phyloP scores from a whole-genome alignment of 2,888 invertebrate species.

The Aleiodes testaceus region DNA sequence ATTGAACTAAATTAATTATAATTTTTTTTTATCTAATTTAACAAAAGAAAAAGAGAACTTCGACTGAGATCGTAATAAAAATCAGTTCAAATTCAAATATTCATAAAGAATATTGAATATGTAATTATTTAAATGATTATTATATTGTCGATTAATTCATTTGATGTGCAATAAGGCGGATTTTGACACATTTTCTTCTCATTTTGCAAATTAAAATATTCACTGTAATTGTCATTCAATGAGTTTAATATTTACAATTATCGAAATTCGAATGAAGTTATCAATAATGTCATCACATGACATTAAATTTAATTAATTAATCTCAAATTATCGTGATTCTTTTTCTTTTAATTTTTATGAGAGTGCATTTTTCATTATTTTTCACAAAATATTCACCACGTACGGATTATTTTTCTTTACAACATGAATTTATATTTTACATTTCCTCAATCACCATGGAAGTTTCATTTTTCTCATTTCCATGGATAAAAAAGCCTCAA shows the following conservation, averaged over 20 bases:
- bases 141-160: slow-evolving; percentile 26
- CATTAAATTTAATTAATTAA: slow-evolving; percentile 30
- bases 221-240: slow-evolving; percentile 40
- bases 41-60: background rate
- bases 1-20: no score
- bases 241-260: slow-evolving; percentile 50
- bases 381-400: slow-evolving; percentile 48
- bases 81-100: slow-evolving; percentile 10
- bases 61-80: background rate
- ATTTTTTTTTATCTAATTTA: background rate
- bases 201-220: slow-evolving; percentile 43
- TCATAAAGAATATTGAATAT: background rate
- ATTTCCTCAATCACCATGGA: background rate
- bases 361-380: slow-evolving; percentile 42
- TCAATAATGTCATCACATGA: slow-evolving; percentile 29
- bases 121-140: slow-evolving; percentile 33
- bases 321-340: slow-evolving; percentile 13
- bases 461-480: no score
- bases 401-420: slow-evolving; percentile 48
- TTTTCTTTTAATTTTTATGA: slow-evolving; percentile 38
- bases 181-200: slow-evolving; percentile 36
- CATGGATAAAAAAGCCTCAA: no score
- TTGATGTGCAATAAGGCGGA: slow-evolving; percentile 43
- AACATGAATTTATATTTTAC: slow-evolving; percentile 48
- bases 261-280: slow-evolving; percentile 41